Percentiles rank a stretch among this genome's conserved stretches.
Evolutionary conservation across 2,888 invertebrate genomes (phyloP).

Genomic region (Molorchus minor): DNA sequence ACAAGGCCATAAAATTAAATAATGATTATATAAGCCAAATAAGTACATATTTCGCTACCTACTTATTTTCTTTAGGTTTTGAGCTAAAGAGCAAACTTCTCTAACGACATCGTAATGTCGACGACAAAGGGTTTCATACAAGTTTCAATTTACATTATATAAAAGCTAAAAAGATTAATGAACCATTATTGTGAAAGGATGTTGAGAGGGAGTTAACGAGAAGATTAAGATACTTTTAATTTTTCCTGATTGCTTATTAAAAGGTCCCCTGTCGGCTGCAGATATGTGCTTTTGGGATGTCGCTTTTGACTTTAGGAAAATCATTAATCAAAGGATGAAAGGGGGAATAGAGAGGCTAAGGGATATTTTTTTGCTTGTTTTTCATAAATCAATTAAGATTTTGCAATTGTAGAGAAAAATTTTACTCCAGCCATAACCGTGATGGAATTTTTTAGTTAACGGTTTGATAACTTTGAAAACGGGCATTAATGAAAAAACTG

Average conservation of each 20-base stretch:
- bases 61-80: neutral
- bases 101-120: slow-evolving; percentile 3
- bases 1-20: no score
- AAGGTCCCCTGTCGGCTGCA: slow-evolving; percentile 11
- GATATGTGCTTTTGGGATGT: slow-evolving; percentile 7
- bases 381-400: no score
- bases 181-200: slow-evolving; percentile 21
- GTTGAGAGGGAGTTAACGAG: slow-evolving; percentile 22
- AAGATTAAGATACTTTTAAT: slow-evolving; percentile 24
- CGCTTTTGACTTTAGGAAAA: slow-evolving; percentile 2
- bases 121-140: slow-evolving; percentile 13
- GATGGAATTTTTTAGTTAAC: no score
- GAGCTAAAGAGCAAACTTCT: neutral
- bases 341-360: no score
- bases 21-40: no score
- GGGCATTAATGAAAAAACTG: no score
- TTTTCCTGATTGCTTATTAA: slow-evolving; percentile 24
- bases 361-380: no score
- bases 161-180: slow-evolving; percentile 25
- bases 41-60: no score
- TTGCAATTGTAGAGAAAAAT: no score
- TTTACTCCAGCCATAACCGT: no score
- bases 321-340: slow-evolving; percentile 21
- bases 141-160: slow-evolving; percentile 19
- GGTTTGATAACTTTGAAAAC: no score